Percentiles rank a stretch among this genome's conserved stretches.
Conservation (phyloP, 1,140 invertebrate species). For the Drosophila kepulauana region DNA sequence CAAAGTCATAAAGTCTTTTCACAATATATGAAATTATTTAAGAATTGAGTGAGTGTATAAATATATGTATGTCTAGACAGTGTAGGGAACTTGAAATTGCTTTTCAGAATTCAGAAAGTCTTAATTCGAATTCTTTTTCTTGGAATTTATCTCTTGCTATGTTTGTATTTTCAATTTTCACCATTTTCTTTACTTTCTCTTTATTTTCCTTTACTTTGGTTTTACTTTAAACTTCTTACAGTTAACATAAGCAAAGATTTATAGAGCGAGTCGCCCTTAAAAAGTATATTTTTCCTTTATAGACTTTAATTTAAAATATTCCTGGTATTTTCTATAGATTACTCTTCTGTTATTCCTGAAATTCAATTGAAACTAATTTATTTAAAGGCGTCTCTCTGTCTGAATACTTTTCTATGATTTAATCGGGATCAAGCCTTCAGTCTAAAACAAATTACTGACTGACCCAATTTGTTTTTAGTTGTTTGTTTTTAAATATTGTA, state of each 20-base stretch:
- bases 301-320: no score
- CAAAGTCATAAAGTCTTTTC: slow-evolving; percentile 7
- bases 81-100: background rate
- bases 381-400: no score
- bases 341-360: no score
- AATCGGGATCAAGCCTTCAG: no score
- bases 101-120: background rate
- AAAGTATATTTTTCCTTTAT: no score
- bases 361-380: no score
- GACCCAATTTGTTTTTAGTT: slow-evolving; percentile 32
- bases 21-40: background rate
- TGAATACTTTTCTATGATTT: no score
- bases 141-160: background rate
- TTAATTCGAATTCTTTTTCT: background rate
- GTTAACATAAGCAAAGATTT: no score
- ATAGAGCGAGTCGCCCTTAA: no score
- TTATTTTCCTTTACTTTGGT: slow-evolving; percentile 51
- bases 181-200: slow-evolving; percentile 48
- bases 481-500: slow-evolving; percentile 52
- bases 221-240: no score
- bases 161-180: slow-evolving; percentile 12
- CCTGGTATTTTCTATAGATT: no score
- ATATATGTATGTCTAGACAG: background rate
- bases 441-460: slow-evolving; percentile 11
- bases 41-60: background rate